phyloP scores from a whole-genome alignment of 1,140 invertebrate species.

The Saxidomus purpurata region DNA sequence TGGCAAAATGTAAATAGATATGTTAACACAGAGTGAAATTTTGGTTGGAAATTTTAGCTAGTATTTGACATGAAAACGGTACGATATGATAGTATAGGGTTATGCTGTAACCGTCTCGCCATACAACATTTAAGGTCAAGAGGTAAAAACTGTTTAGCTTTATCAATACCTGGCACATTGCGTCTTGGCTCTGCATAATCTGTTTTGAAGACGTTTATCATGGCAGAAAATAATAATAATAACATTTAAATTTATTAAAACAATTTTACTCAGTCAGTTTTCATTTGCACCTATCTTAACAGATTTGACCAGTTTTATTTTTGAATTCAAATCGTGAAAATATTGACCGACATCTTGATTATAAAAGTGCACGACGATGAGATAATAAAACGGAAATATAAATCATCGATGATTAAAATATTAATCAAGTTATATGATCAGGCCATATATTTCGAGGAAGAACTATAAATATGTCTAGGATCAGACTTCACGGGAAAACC shows the following conservation, averaged over 20 bases:
- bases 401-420: neutral
- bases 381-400: too few species aligned
- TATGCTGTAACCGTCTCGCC: neutral
- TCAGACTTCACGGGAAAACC: neutral
- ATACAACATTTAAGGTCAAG: neutral
- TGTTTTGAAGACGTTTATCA: neutral
- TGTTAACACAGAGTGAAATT: too few species aligned
- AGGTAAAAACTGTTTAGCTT: neutral
- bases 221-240: too few species aligned
- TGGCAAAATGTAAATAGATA: too few species aligned
- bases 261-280: too few species aligned
- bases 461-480: neutral
- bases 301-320: too few species aligned
- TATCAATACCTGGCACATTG: neutral
- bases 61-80: neutral
- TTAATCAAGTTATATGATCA: neutral
- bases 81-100: neutral
- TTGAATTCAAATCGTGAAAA: too few species aligned
- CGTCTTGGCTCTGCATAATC: neutral
- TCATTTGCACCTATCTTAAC: too few species aligned
- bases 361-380: neutral
- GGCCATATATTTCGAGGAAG: neutral
- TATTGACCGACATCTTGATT: neutral
- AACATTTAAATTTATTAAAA: too few species aligned
- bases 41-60: neutral